Evolutionary conservation across 2,888 invertebrate genomes (phyloP).

Genomic region (Harmothoe impar): DNA sequence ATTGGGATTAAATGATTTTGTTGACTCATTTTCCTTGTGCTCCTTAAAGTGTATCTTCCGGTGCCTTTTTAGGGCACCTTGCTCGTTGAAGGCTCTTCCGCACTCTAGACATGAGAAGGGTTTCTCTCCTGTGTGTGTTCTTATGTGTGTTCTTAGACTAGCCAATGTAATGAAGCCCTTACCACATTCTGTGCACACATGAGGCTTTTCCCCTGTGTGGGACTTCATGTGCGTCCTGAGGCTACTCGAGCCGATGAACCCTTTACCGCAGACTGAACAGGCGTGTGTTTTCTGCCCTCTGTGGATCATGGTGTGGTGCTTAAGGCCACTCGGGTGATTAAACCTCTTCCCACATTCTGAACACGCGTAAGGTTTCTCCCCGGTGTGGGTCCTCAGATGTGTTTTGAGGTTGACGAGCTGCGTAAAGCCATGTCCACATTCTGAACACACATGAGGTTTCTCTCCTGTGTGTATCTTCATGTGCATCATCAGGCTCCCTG

Average conservation of each 20-base stretch:
- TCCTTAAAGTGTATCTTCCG: too few relatives aligned
- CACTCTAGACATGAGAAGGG: not conserved
- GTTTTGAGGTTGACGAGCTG: not conserved
- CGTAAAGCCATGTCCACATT: not conserved
- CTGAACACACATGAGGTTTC: not conserved
- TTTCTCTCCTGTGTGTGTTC: not conserved
- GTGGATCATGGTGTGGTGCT: constrained; percentile 2
- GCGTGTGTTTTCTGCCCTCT: not conserved
- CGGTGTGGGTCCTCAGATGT: constrained; percentile 43
- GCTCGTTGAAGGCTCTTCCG: not conserved
- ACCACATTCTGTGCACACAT: constrained; percentile 1
- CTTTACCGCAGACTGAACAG: not conserved
- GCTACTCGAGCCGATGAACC: not conserved
- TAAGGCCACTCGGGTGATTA: not conserved
- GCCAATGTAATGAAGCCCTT: not conserved
- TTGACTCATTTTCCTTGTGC: too few relatives aligned
- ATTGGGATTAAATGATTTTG: too few relatives aligned
- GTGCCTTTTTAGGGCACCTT: not conserved
- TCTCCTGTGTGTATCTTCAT: too few relatives aligned
- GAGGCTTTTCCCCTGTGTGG: constrained; percentile 22
- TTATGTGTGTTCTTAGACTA: not conserved
- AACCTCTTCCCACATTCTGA: not conserved
- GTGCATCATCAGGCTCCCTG: too few relatives aligned
- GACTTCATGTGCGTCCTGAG: constrained; percentile 25
- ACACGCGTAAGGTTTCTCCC: not conserved